Conservation (phyloP, 1,140 invertebrate species). For the Lasaia peninsularis region DNA sequence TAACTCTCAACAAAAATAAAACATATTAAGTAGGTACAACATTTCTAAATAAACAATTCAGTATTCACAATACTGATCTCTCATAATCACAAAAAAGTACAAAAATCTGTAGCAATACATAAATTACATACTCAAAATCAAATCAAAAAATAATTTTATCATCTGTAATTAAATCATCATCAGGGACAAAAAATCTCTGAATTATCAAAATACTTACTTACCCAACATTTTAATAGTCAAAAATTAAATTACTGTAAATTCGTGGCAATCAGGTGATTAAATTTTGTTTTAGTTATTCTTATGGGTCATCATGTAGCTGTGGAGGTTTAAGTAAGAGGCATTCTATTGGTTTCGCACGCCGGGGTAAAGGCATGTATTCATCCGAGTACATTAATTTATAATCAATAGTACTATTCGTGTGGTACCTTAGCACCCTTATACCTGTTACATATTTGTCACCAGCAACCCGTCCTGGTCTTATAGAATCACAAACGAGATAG, state of each 20-base stretch:
- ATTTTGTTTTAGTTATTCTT: neutral
- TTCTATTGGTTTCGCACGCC: no score
- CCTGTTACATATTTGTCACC: neutral
- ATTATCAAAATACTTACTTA: neutral
- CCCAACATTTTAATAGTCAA: neutral
- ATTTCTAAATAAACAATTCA: no score
- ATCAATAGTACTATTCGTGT: neutral
- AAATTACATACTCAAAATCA: no score
- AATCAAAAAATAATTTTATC: no score
- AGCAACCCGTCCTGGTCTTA: neutral
- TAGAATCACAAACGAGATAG: neutral
- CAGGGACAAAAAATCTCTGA: neutral
- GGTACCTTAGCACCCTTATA: neutral
- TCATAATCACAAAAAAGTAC: no score
- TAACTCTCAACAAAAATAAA: no score
- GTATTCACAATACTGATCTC: no score
- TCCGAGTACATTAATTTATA: neutral
- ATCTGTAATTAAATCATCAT: no score
- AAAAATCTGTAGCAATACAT: no score
- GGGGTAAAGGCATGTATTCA: neutral
- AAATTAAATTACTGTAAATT: neutral
- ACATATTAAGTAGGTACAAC: no score
- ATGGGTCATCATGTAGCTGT: neutral
- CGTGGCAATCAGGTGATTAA: neutral
- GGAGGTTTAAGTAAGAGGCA: neutral